Evolutionary conservation across 2,888 invertebrate species (phyloP).

Genomic region (Spialia ferax): DNA sequence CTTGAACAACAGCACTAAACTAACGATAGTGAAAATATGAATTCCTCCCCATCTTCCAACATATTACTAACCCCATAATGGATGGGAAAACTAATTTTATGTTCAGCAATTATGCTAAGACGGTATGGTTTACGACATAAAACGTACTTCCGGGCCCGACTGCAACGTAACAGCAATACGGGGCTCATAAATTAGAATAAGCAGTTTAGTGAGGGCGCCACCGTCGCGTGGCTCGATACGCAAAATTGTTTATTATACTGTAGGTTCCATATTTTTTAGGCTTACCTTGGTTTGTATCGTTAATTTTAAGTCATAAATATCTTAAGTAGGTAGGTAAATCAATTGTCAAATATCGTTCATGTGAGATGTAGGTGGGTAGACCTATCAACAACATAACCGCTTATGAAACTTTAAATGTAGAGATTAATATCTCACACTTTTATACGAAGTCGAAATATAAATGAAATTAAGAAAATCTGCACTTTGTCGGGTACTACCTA

Average conservation of each 20-base stretch:
- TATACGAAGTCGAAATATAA: no score
- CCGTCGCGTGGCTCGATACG: conserved; percentile 52
- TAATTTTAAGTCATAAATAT: no score
- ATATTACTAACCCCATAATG: conserved; percentile 71
- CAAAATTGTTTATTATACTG: conserved; percentile 48
- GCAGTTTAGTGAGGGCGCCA: conserved; percentile 72
- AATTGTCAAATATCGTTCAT: no score
- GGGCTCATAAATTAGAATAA: conserved; percentile 81
- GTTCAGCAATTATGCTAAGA: conserved; percentile 83
- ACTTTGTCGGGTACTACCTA: not conserved
- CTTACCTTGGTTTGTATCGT: not conserved
- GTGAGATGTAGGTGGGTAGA: no score
- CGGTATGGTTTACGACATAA: conserved; percentile 82
- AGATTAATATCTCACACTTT: no score
- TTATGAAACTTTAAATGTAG: no score
- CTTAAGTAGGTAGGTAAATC: no score
- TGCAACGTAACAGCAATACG: conserved; percentile 82
- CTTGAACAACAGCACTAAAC: not conserved
- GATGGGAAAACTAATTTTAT: conserved; percentile 82
- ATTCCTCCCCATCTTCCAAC: conserved; percentile 59
- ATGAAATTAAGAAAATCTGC: no score
- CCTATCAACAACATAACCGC: no score
- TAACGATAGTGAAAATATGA: not conserved
- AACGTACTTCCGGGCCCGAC: conserved; percentile 76
- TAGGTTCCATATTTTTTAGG: conserved; percentile 11